Evolutionary conservation across 92 coral and sea anemone genomes (phyloP).

Genomic region (Palythoa heliodiscus): DNA sequence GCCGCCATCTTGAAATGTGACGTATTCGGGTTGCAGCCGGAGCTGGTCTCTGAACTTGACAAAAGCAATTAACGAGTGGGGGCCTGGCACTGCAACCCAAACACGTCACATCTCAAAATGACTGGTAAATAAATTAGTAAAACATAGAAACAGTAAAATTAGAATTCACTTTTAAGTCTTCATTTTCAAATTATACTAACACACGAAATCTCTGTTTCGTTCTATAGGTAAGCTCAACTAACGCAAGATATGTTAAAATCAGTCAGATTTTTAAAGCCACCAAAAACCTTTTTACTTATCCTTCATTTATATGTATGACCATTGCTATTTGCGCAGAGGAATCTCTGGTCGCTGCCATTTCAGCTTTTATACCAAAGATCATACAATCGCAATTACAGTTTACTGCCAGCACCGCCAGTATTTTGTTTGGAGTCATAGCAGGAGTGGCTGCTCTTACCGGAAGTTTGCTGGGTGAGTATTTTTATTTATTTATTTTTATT

Average conservation of each 20-base stretch:
- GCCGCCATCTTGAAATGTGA: no score
- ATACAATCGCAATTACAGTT: conserved; percentile 67
- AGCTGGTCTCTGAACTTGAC: no score
- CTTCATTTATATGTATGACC: conserved; percentile 69
- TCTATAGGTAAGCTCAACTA: not conserved
- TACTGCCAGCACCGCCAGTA: conserved; percentile 58
- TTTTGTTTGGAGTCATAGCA: conserved; percentile 68
- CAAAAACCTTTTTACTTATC: conserved; percentile 56
- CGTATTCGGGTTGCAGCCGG: no score
- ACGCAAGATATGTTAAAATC: conserved; percentile 55
- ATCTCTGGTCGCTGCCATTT: conserved; percentile 56
- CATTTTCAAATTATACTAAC: no score
- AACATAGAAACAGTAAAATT: no score
- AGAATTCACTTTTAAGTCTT: no score
- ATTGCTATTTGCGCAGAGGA: conserved; percentile 71
- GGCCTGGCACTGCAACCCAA: no score
- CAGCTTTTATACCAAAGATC: conserved; percentile 83
- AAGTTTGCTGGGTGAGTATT: conserved; percentile 74
- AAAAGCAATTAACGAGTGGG: no score
- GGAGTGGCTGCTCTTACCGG: conserved; percentile 73
- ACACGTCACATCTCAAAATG: no score
- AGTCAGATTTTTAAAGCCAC: conserved; percentile 77
- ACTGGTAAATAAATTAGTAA: no score
- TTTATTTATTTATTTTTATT: no score
- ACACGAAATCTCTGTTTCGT: not conserved